A percentile compares a stretch with the other conserved stretches of the same genome.
These are phyloP conservation scores for Drosophila silvestris DNA, from an alignment of 2,888 invertebrate species.

Conservation along the genomic window DNA sequence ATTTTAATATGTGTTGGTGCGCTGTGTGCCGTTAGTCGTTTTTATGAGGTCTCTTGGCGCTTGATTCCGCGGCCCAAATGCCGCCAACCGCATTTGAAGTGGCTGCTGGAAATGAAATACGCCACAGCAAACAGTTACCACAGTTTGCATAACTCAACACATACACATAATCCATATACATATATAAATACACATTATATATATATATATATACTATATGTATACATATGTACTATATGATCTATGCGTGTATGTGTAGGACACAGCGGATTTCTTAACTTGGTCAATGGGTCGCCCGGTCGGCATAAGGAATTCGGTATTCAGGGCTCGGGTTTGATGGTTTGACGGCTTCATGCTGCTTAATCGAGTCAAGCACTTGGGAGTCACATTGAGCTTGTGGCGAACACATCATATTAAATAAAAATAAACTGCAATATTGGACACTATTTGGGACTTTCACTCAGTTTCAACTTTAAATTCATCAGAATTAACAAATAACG, in stretches of 20 bases:
- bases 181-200: background rate
- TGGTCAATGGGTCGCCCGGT: slow-evolving; percentile 81
- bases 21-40: slow-evolving; percentile 72
- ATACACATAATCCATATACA: slow-evolving; percentile 17
- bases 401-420: background rate
- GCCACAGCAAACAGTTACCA: slow-evolving; percentile 63
- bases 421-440: background rate
- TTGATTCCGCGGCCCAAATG: slow-evolving; percentile 79
- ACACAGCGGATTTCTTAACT: slow-evolving; percentile 60
- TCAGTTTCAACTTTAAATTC: background rate
- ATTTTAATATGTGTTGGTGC: slow-evolving; percentile 70
- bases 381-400: slow-evolving; percentile 11
- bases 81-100: slow-evolving; percentile 81
- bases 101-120: slow-evolving; percentile 75
- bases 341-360: slow-evolving; percentile 13
- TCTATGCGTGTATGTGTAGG: slow-evolving; percentile 16
- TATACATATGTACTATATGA: background rate
- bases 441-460: background rate
- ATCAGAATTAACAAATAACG: background rate
- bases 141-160: slow-evolving; percentile 74
- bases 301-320: slow-evolving; percentile 25
- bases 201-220: slow-evolving; percentile 21
- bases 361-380: slow-evolving; percentile 31
- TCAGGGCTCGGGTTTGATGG: slow-evolving; percentile 1
- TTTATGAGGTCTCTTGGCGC: slow-evolving; percentile 81